A percentile compares a stretch with the other conserved stretches of the same genome.
Conservation (phyloP, 2,797 vertebrate species). For the Coregonus suidteri region DNA sequence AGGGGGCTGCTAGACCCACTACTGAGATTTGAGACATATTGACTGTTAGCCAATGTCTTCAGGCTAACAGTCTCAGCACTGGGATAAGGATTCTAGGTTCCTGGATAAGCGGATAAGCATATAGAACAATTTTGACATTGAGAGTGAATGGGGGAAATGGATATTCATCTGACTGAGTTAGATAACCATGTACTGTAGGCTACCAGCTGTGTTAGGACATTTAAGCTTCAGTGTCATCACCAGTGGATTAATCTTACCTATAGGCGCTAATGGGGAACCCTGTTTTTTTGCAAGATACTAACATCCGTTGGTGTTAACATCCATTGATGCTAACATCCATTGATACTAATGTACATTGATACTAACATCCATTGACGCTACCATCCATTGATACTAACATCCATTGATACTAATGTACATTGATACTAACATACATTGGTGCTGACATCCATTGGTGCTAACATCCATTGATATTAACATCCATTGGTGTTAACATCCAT, state of each 20-base stretch:
- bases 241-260: constrained; percentile 17
- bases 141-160: not conserved
- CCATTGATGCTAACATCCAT: too few species aligned
- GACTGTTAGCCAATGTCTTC: not conserved
- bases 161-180: not conserved
- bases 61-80: not conserved
- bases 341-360: too few species aligned
- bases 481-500: too few species aligned
- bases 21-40: not conserved
- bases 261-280: constrained; percentile 39
- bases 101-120: not conserved
- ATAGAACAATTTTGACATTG: not conserved
- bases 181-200: not conserved
- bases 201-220: constrained; percentile 13
- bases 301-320: too few species aligned
- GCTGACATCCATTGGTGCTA: too few species aligned
- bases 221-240: constrained; percentile 1
- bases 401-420: too few species aligned
- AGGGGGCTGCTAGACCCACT: not conserved
- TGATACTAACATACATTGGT: too few species aligned
- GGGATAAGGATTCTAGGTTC: not conserved
- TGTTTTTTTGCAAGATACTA: not conserved
- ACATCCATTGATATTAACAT: too few species aligned
- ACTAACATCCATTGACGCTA: too few species aligned
- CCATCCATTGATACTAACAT: too few species aligned